phyloP scores from a whole-genome alignment of 2,888 invertebrate genomes.

The Nephrotoma appendiculata region DNA sequence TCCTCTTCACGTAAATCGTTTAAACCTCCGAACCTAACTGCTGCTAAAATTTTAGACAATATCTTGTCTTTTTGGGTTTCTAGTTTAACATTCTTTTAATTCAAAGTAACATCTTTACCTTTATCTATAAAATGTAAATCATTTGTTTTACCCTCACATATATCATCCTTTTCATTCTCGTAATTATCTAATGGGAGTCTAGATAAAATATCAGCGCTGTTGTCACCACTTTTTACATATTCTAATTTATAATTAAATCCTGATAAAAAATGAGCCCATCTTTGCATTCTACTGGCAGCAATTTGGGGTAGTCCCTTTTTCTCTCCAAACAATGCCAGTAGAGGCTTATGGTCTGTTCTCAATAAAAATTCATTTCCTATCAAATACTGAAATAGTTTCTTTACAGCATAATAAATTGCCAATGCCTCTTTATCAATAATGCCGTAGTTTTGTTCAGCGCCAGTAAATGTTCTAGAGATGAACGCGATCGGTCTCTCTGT shows the following conservation, averaged over 20 bases:
- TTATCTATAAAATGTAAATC: not conserved
- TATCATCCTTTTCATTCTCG: not conserved
- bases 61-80: not conserved
- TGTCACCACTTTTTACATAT: not conserved
- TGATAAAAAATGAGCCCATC: slow-evolving; percentile 16
- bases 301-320: slow-evolving; percentile 15
- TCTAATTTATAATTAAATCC: not conserved
- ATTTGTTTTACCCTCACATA: not conserved
- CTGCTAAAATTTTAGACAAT: not conserved
- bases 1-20: no score
- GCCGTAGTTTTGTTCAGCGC: not conserved
- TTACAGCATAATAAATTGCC: not conserved
- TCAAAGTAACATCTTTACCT: not conserved
- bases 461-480: not conserved
- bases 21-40: no score
- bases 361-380: not conserved
- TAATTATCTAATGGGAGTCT: not conserved
- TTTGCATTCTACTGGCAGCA: slow-evolving; percentile 10
- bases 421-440: not conserved
- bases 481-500: not conserved
- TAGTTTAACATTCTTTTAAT: not conserved
- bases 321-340: slow-evolving; percentile 20
- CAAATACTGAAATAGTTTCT: not conserved
- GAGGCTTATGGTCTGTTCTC: slow-evolving; percentile 24
- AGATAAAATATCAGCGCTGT: not conserved